Evolutionary conservation across 64 coral and sea anemone genomes (phyloP).

Genomic region (Pocillopora damicornis): DNA sequence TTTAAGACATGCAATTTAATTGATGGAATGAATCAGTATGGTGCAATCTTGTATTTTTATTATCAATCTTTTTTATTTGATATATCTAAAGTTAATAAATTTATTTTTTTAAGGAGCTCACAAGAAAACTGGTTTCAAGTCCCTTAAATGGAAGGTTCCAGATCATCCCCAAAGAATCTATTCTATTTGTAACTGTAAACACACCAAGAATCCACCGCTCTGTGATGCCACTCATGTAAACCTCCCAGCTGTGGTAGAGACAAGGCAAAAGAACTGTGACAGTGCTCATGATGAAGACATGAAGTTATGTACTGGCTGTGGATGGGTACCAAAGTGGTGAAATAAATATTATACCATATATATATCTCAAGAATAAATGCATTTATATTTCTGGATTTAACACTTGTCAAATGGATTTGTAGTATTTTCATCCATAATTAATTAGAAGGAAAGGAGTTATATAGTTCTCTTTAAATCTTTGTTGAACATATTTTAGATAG

Average conservation of each 20-base stretch:
- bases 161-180: slow-evolving; percentile 50
- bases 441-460: too few species aligned
- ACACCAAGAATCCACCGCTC: slow-evolving; percentile 36
- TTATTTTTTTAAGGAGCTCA: slow-evolving; percentile 33
- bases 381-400: too few species aligned
- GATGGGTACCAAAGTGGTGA: slow-evolving; percentile 52
- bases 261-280: slow-evolving; percentile 14
- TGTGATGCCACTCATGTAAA: slow-evolving; percentile 54
- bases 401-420: too few species aligned
- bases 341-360: too few species aligned
- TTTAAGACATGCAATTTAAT: too few species aligned
- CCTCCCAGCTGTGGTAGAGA: slow-evolving; percentile 11
- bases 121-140: slow-evolving; percentile 57
- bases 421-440: too few species aligned
- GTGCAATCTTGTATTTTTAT: too few species aligned
- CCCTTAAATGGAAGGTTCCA: slow-evolving; percentile 60
- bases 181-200: slow-evolving; percentile 50
- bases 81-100: neutral
- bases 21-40: too few species aligned
- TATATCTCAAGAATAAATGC: too few species aligned
- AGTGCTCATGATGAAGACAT: slow-evolving; percentile 4
- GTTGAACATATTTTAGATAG: too few species aligned
- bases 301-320: slow-evolving; percentile 54
- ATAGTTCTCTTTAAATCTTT: too few species aligned
- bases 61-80: too few species aligned